Base-by-base conservation (phyloP, 2,797 vertebrate species). In the Thunnus albacares region DNA sequence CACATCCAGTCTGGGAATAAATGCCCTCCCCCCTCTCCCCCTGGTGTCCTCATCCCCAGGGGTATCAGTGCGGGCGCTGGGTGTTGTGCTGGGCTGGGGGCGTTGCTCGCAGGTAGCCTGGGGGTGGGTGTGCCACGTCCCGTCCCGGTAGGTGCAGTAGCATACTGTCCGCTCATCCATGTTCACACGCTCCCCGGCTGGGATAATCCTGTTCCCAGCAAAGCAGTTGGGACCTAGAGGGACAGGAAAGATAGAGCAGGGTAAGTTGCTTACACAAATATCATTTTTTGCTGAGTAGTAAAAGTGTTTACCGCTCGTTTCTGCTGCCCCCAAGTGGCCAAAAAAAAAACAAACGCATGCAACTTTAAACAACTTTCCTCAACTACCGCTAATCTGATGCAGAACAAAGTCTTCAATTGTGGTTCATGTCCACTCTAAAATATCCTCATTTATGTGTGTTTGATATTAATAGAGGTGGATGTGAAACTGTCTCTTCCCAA, bases 211-310 rank as follows among this genome's bases (percentile, higher is more conserved):
- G 88, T 82, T 95, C 11, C 95, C 95, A 0, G 92, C 96, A 35
- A 95, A 96, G 85, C 96, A 96, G 92, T 96, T 96, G 2, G 96
- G 95, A 63, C 96, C 96, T 96, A 8, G 5, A 68, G 71, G 0
- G 22, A 30, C 56, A 56, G 52, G 38, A 74, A 17, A 41, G 45
- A 38, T 8, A 38, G 35, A 2, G 35, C 12, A 41, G 61, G 47
- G 4, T 5, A 14, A 7, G 22, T 41, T 49, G 24, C 30, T 51
- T 41, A 38, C 30, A 45, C 30, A 10, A 33, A 41, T 5, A 33
- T 33, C 30, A 33, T 33, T 33, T 33, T 33, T 33, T 33, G 30
- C 30, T 33, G 5, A 33, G 5, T 33, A 33, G 9, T 41, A 2
- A 41, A 65, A 57, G 24, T 38, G 38, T 33, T 33, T 33, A 33